Conservation (phyloP, 1,140 invertebrate genomes). For the Drosophila asahinai region DNA sequence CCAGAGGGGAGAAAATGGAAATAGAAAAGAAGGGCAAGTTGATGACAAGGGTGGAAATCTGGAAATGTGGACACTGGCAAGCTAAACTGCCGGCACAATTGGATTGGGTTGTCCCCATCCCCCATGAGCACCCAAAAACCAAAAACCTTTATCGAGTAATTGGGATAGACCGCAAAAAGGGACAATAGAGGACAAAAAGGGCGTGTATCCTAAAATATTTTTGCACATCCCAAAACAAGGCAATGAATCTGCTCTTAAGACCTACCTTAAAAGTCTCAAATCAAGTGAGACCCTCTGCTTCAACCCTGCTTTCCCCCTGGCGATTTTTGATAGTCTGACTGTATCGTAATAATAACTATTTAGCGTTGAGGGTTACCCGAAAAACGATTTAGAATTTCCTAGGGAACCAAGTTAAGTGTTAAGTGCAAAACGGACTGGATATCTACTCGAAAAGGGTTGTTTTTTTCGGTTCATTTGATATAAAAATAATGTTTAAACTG, state of each 20-base stretch:
- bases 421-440: background rate
- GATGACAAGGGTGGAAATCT: slow-evolving; percentile 35
- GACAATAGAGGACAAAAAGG: slow-evolving; percentile 29
- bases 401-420: background rate
- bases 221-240: slow-evolving; percentile 3
- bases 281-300: background rate
- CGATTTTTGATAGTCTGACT: background rate
- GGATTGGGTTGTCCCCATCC: slow-evolving; percentile 32
- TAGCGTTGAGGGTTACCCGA: slow-evolving; percentile 1
- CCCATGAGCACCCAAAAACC: background rate
- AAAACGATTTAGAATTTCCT: slow-evolving; percentile 3
- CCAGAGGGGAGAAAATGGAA: slow-evolving; percentile 3
- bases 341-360: slow-evolving; percentile 2
- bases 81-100: slow-evolving; percentile 61
- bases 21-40: slow-evolving; percentile 27
- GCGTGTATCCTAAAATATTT: slow-evolving; percentile 19
- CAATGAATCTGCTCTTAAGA: slow-evolving; percentile 3
- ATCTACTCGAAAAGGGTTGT: background rate
- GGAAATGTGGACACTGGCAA: slow-evolving; percentile 13
- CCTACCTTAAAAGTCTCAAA: slow-evolving; percentile 5
- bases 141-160: slow-evolving; percentile 38
- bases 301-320: background rate
- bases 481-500: background rate
- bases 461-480: background rate
- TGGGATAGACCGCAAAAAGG: slow-evolving; percentile 49